Evolutionary conservation across 2,797 vertebrate genomes (phyloP), one percentile per base, ranked within the genome.

Genomic region (Otolemur crassicaudatus): DNA sequence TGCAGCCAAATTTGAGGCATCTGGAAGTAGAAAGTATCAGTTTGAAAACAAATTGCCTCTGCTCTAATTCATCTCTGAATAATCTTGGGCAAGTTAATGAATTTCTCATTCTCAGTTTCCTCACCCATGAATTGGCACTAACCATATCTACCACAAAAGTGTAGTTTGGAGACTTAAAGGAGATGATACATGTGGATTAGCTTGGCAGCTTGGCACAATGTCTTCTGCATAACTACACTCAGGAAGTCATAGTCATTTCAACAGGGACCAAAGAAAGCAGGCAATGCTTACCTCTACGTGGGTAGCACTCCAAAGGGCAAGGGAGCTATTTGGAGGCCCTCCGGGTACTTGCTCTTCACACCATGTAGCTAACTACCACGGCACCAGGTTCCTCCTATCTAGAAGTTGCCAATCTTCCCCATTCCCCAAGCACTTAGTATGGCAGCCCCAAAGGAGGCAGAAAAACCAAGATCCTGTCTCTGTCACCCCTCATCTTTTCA

Each of bases 321-420:
- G 43, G 31, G 49, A 63, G 25, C 29, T 12, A 76, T 29, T 11
- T 46, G 6, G 67, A 77, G 60, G 25, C 6, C 20, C n/a, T 67
- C 56, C 37, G 60, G 61, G 46, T 79, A 80, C 40, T 43, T 69
- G n/a, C 31, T 85, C 7, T 53, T 82, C 89, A 77, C 1, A 69
- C 14, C 22, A 29, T 19, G 40, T n/a, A 79, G 60, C 34, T n/a
- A 70, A 84, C 23, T 85, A 34, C 29, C 37, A n/a, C 72, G 60
- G 13, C 56, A 19, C 37, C 73, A 93, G 60, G 3, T n/a, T 95
- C 49, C n/a, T 85, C 60, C 85, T 83, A 4, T 76, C 82, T 77
- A 87, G 73, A 88, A 91, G 40, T 88, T 98, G 90, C 84, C 60
- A 88, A 60, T 72, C 84, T 96, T 86, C 46, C 53, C 37, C 11